A percentile compares a stretch with the other conserved stretches of the same genome.
Evolutionary conservation across 2,113 vertebrate genomes (phyloP).

Genomic region (Smithornis capensis): DNA sequence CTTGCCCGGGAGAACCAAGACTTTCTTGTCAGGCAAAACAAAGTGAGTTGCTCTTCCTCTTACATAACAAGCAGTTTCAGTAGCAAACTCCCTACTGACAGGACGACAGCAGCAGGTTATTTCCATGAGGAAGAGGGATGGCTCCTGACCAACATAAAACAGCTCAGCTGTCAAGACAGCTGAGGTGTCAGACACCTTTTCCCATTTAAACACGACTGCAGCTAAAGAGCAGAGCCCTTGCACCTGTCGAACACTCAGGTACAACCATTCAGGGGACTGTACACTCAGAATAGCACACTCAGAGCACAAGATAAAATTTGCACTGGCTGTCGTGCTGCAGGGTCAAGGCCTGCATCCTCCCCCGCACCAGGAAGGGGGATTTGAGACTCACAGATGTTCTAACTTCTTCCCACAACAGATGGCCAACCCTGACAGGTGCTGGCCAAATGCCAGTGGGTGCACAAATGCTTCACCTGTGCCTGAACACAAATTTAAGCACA

Average conservation of each 20-base stretch:
- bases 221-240: background rate
- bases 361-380: background rate
- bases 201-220: background rate
- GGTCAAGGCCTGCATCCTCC: background rate
- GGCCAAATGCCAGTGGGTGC: background rate
- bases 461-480: background rate
- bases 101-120: background rate
- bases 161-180: background rate
- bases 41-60: background rate
- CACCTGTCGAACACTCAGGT: background rate
- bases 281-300: background rate
- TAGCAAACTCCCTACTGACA: background rate
- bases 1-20: background rate
- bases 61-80: background rate
- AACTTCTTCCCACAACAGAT: background rate
- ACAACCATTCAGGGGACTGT: background rate
- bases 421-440: background rate
- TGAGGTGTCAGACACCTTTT: background rate
- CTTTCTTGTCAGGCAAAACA: background rate
- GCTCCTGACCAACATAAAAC: background rate
- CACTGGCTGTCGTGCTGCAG: background rate
- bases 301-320: background rate
- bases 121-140: background rate
- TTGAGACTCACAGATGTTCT: background rate
- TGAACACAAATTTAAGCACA: background rate